These are phyloP conservation scores for Myotis lucifugus DNA, from an alignment of 2,113 vertebrate species.

Conservation along the genomic window DNA sequence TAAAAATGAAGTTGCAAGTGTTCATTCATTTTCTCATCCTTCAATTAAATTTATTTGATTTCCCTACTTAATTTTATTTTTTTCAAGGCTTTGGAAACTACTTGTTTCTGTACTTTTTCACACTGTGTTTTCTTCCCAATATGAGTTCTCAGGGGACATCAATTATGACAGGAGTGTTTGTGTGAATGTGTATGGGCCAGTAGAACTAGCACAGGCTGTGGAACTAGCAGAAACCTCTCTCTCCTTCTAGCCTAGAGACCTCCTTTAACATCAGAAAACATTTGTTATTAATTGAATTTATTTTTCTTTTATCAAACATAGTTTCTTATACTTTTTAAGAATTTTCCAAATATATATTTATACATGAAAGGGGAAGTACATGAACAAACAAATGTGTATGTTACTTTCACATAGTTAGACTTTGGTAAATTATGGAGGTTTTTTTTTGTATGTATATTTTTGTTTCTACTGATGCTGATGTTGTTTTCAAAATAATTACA, in stretches of 20 bases:
- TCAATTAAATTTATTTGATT: not conserved
- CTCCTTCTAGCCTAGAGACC: not conserved
- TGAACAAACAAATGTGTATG: not conserved
- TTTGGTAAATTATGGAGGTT: not conserved
- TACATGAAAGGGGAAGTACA: not conserved
- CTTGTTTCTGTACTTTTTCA: not conserved
- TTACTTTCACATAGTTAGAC: not conserved
- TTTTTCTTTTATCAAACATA: not conserved
- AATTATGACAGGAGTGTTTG: not conserved
- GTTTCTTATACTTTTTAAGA: not conserved
- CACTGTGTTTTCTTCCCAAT: not conserved
- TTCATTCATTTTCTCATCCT: not conserved
- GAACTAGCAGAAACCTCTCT: not conserved
- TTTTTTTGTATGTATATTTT: not conserved
- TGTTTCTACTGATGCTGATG: not conserved
- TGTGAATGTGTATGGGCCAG: not conserved
- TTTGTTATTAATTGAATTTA: not conserved
- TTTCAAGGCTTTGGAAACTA: not conserved
- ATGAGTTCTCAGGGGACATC: not conserved
- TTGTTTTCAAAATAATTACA: not conserved
- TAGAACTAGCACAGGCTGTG: not conserved
- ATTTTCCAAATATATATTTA: not conserved
- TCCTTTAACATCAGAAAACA: not conserved
- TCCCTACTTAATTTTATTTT: not conserved
- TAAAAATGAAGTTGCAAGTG: not conserved